Base-by-base conservation (phyloP, 2,888 invertebrate species). In the Xylota segnis region DNA sequence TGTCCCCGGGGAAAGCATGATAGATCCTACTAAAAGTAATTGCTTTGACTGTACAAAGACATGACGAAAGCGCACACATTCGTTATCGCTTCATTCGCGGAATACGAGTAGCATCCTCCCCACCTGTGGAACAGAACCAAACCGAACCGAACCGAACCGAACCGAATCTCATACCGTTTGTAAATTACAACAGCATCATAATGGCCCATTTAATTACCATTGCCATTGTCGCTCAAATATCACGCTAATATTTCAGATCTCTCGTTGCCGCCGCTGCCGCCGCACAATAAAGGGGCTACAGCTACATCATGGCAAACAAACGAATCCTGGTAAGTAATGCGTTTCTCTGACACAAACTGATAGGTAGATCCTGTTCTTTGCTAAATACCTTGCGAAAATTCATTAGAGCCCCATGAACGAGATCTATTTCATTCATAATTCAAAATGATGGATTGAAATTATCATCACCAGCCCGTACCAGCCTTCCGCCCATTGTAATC, bases 371-470 rank as follows among this genome's bases (percentile, higher is more conserved):
- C 86, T 86, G 86, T 86, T 86, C 82, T 58, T 77, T 82, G 76
- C 86, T 86, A 86, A 86, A 86, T 86, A 86, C 86, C 86, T 86
- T 86, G 76, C 68, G 82, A 86, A 83, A 86, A 86, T 86, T 86
- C 82, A 86, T 86, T 86, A 86, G 76, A 77, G 82, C 63, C 61
- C 82, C 47, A 76, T 77, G 82, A 72, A 86, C 66, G 86, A 86
- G 86, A 86, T 86, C 86, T 76, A 86, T 86, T 86, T 77, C 82
- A 82, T 82, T 86, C 86, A 86, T 86, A 86, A 86, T 82, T 86
- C 86, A 86, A 86, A 86, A 86, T 86, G 86, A 86, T 86, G 86
- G 86, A 86, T 86, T 76, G 82, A 82, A 86, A 86, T 86, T 86
- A 86, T 86, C 86, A 86, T 82, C 76, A 71, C 76, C 76, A 76